These are phyloP conservation scores for Moxostoma hubbsi DNA, from an alignment of 2,797 vertebrate genomes.

Conservation along the genomic window DNA sequence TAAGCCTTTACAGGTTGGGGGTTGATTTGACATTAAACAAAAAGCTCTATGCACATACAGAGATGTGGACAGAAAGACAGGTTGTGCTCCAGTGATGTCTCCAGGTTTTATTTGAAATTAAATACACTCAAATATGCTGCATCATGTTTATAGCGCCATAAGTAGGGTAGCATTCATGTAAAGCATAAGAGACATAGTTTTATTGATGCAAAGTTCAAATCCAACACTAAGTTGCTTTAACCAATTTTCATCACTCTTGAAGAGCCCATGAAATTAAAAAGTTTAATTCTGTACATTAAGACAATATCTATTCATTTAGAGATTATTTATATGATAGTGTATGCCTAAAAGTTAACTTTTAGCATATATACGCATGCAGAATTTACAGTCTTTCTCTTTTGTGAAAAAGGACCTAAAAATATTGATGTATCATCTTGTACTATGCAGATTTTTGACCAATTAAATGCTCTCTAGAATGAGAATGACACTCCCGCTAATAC, in stretches of 20 bases:
- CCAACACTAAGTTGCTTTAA: conserved; percentile 58
- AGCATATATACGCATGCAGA: too few species aligned
- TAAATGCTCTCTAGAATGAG: too few species aligned
- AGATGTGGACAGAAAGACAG: conserved; percentile 23
- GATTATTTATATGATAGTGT: too few species aligned
- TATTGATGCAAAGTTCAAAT: conserved; percentile 61
- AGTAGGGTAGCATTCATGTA: conserved; percentile 48
- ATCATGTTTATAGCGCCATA: conserved; percentile 33
- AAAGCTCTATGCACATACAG: conserved; percentile 23
- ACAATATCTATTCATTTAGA: too few species aligned
- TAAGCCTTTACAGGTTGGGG: conserved; percentile 30
- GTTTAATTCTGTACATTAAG: too few species aligned
- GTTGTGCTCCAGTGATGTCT: conserved; percentile 25
- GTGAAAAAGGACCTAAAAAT: too few species aligned
- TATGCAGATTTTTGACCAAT: too few species aligned
- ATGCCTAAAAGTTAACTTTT: too few species aligned
- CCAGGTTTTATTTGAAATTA: conserved; percentile 22
- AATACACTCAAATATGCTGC: not conserved
- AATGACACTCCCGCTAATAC: too few species aligned
- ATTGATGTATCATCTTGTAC: too few species aligned
- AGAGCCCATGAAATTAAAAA: too few species aligned
- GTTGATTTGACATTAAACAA: conserved; percentile 45
- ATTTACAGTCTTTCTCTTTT: too few species aligned
- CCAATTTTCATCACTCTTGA: conserved; percentile 42
- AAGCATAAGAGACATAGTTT: conserved; percentile 46